Evolutionary conservation across 2,797 vertebrate genomes (phyloP), one percentile per base, ranked within the genome.

Genomic region (Pampus argenteus): DNA sequence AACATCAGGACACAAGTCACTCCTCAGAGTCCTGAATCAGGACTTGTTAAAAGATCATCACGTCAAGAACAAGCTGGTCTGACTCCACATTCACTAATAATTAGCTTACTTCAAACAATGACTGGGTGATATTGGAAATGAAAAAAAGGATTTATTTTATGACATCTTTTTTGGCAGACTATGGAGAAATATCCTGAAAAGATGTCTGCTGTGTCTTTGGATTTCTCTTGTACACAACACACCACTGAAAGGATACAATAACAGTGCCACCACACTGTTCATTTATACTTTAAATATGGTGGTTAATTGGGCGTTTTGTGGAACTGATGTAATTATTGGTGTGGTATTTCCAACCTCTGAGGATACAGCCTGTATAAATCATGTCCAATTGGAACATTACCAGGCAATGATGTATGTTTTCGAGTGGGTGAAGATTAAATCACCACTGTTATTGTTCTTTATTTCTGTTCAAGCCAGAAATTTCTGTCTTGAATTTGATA

Each of bases 251-350:
- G 3, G 14, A 34, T 15, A 13, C 34, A 36, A 11, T 36, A 36
- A 3, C 28, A 49, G 9, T 29, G 5, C 23, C 23, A 34, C 1
- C 2, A 26, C 47, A 51, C 4, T 29, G 6, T 26, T 34, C n/a
- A 44, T 51, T 15, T 9, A 31, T 26, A 6, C 13, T 52, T 29
- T 15, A 29, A 58, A 14, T 9, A 11, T 6, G 15, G 4, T n/a
- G 0, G 0, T 47, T 64, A 52, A 76, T 14, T 36, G 3, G 23
- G 29, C 0, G 5, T 75, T 75, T 48, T 42, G 3, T 57, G 20
- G 17, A 64, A 55, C 20, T 36, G 40, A 45, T 68, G 63, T 58
- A 49, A 62, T 67, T 54, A 54, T 29, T 58, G 20, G 31, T 71
- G 40, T 38, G 54, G 31, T 60, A 44, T 76, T 60, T 44, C 45